A percentile compares a stretch with the other conserved stretches of the same genome.
Conservation (phyloP, 2,888 invertebrate genomes). For the Meghimatium bilineatum region DNA sequence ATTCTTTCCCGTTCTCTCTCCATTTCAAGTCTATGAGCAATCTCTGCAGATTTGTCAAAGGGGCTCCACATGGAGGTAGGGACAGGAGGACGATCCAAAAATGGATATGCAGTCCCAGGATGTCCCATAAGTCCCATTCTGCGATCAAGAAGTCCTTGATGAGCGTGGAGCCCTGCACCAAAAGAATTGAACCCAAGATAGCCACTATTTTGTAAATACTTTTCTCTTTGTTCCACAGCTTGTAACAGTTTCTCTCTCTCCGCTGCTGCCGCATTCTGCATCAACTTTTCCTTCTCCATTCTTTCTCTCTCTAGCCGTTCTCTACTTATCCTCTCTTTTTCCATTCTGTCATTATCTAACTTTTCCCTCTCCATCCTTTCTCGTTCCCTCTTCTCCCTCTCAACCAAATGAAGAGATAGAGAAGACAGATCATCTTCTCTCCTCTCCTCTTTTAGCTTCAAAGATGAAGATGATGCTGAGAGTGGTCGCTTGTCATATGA, state of each 20-base stretch:
- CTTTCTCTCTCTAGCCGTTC: slow-evolving; percentile 25
- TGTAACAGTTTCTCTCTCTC: slow-evolving; percentile 53
- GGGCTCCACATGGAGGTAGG: slow-evolving; percentile 63
- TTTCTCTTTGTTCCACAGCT: slow-evolving; percentile 41
- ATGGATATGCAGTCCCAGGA: slow-evolving; percentile 52
- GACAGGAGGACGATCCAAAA: slow-evolving; percentile 58
- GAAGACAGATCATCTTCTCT: slow-evolving; percentile 56
- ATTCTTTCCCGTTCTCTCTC: slow-evolving; percentile 62
- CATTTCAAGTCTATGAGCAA: slow-evolving; percentile 59
- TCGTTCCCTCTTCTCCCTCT: slow-evolving; percentile 49
- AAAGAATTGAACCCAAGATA: slow-evolving; percentile 51
- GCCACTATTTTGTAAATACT: slow-evolving; percentile 47
- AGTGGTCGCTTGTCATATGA: slow-evolving; percentile 57
- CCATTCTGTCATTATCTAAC: slow-evolving; percentile 29
- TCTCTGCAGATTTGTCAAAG: slow-evolving; percentile 62
- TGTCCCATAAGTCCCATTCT: slow-evolving; percentile 58
- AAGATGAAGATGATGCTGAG: slow-evolving; percentile 30
- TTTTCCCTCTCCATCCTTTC: slow-evolving; percentile 38
- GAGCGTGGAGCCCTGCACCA: slow-evolving; percentile 34
- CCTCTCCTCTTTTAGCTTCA: slow-evolving; percentile 69
- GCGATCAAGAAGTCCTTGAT: slow-evolving; percentile 31
- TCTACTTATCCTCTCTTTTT: slow-evolving; percentile 27
- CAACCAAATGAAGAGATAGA: slow-evolving; percentile 41
- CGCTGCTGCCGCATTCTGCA: slow-evolving; percentile 30
- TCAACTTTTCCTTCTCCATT: slow-evolving; percentile 38